Evolutionary conservation across 2,888 invertebrate species (phyloP), one percentile per base, ranked within the genome.

Genomic region (Leucania comma): DNA sequence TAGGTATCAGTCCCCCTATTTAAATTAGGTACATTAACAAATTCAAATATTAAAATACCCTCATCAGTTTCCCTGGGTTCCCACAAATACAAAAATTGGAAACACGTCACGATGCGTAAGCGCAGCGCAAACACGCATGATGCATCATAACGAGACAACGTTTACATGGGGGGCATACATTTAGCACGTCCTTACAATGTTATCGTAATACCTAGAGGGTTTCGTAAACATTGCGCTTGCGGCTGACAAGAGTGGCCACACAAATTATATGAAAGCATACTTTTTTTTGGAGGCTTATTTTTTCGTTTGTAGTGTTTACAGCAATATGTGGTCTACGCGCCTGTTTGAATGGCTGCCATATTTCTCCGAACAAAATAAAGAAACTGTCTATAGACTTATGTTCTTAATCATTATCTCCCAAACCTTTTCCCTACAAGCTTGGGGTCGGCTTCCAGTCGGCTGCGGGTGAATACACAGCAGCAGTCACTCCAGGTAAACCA

Each of bases 171-270:
- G 62, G 71, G 83, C 80, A 83, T 84, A 78, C 81, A 84, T 86
- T 89, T 86, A 86, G 83, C 89, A 84, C 82, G 82, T 83, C 85
- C 86, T 85, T 83, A 86, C 84, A 83, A 81, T 87, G 81, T 86
- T 87, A 84, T 88, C 78, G 63, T 63, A 68, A 75, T 72, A 69
- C 81, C 68, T 81, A 71, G 80, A 86, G 86, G 83, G 83, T 79
- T 84, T 76, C 29, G 75, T 76, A 84, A 84, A 86, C 80, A 86
- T 77, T 68, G 72, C 80, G 81, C 83, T 75, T 81, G 78, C 58
- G 77, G 78, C 62, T 73, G 68, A 75, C 77, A 68, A 56, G 72
- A 56, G 63, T 72, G 54, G 58, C 65, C 69, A 85, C 65, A 85
- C 80, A 80, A 72, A n/a, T 79, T 76, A 72, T 68, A 65, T 80